A percentile compares a stretch with the other conserved stretches of the same genome.
Evolutionary conservation across 2,113 vertebrate genomes (phyloP).

Genomic region (Pogona vitticeps): DNA sequence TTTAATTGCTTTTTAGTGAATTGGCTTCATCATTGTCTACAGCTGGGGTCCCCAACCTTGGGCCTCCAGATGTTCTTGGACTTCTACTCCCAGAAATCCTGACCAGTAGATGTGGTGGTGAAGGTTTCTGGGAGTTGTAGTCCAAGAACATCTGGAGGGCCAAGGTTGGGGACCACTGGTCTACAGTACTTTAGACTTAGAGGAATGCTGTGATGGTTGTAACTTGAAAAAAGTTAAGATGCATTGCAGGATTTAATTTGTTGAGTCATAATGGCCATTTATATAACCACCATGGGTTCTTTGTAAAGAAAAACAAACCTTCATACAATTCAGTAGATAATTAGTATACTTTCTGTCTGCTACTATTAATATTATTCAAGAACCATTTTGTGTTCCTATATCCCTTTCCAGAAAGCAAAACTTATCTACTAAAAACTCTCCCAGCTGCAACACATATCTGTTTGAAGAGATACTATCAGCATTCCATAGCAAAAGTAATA

Average conservation of each 20-base stretch:
- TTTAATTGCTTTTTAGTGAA: conserved; percentile 26
- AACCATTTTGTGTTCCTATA: background rate
- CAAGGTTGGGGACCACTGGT: no score
- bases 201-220: conserved; percentile 30
- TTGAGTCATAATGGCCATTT: conserved; percentile 37
- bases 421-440: no score
- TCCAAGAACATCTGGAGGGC: no score
- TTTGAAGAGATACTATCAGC: conserved; percentile 14
- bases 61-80: no score
- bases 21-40: background rate
- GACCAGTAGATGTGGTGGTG: no score
- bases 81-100: no score
- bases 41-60: no score
- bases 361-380: background rate
- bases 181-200: background rate
- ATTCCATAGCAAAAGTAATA: background rate
- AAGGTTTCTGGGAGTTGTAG: no score
- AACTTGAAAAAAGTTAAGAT: conserved; percentile 14
- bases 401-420: conserved; percentile 28
- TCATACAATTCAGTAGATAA: conserved; percentile 44
- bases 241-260: conserved; percentile 14
- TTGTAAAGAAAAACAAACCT: conserved; percentile 53
- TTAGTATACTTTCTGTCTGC: conserved; percentile 27
- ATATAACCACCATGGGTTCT: conserved; percentile 17
- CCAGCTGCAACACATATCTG: conserved; percentile 7